Evolutionary conservation across 2,888 invertebrate species (phyloP), one percentile per base, ranked within the genome.

Genomic region (Pinctada fucata): DNA sequence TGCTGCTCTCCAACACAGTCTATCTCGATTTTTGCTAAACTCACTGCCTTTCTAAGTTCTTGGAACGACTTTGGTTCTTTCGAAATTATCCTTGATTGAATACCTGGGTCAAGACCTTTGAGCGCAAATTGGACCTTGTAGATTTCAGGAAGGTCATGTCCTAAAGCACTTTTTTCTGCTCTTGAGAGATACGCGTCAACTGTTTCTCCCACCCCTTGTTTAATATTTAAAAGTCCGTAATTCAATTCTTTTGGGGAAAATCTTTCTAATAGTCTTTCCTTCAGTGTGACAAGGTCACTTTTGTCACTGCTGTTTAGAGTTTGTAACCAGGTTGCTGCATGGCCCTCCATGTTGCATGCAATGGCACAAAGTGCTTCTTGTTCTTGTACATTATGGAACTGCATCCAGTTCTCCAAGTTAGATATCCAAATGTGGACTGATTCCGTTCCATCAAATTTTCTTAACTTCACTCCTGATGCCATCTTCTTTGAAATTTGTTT

Each of bases 311-410:
- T n/a, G n/a, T n/a, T n/a, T 10, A 75, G 31, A 3, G 68, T 68
- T 10, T 75, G 68, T 13, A 67, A 52, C 75, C 75, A 75, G 4
- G 68, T 52, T 3, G 75, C 75, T 67, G 75, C 52, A 8, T 67
- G 52, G 5, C 67, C 75, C 47, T 75, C 75, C 31, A 75, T 16
- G 2, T 75, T 67, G 8, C 67, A 75, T 0, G 47, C 31, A 10
- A 75, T 67, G 13, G 68, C 75, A 16, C 45, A 45, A 5, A 75
- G n/a, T 2, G 75, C 68, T 10, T 68, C 52, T 10, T 67, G 52
- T 6, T 74, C 50, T 2, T 49, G 13, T 6, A 66, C 74, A 16
- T 74, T 74, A 49, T 74, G 67, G 67, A 50, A 74, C 50, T 66
- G 66, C n/a, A 51, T 48, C 74, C 67, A 74, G 16, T 48, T 31